Evolutionary conservation across 2,113 vertebrate genomes (phyloP).

Genomic region (Lamprologus tigripictilis): DNA sequence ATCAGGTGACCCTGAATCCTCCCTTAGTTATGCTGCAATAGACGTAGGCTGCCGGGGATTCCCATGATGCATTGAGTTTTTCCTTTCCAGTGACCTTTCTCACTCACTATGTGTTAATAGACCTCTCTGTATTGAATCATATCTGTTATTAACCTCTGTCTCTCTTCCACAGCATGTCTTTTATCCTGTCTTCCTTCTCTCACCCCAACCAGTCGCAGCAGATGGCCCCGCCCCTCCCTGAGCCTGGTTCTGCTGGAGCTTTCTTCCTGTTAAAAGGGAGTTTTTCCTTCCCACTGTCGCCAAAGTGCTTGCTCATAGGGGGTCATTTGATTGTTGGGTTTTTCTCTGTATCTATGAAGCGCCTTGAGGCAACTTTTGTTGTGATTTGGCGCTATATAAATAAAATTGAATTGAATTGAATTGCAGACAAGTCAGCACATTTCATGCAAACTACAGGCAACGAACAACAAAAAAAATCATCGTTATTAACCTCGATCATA

Average conservation of each 20-base stretch:
- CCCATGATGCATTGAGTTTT: too few relatives aligned
- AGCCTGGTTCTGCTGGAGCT: rapidly evolving
- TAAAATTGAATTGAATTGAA: background rate
- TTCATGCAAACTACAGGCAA: background rate
- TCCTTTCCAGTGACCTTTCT: too few relatives aligned
- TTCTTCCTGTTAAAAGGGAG: background rate
- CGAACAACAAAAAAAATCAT: background rate
- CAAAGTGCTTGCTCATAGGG: background rate
- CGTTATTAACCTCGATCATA: background rate
- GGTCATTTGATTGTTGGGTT: background rate
- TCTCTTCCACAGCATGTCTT: background rate
- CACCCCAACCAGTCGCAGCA: background rate
- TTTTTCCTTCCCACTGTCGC: background rate
- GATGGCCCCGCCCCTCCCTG: background rate
- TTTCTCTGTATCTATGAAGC: background rate
- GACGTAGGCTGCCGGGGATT: too few relatives aligned
- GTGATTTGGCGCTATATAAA: background rate
- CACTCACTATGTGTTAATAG: too few relatives aligned
- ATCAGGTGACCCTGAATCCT: too few relatives aligned
- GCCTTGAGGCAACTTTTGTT: rapidly evolving
- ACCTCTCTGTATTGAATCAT: too few relatives aligned
- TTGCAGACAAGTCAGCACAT: background rate
- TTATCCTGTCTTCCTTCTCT: background rate
- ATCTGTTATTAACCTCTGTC: background rate
- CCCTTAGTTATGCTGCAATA: too few relatives aligned